Evolutionary conservation across 2,888 invertebrate genomes (phyloP).

Genomic region (Germaria angustata): DNA sequence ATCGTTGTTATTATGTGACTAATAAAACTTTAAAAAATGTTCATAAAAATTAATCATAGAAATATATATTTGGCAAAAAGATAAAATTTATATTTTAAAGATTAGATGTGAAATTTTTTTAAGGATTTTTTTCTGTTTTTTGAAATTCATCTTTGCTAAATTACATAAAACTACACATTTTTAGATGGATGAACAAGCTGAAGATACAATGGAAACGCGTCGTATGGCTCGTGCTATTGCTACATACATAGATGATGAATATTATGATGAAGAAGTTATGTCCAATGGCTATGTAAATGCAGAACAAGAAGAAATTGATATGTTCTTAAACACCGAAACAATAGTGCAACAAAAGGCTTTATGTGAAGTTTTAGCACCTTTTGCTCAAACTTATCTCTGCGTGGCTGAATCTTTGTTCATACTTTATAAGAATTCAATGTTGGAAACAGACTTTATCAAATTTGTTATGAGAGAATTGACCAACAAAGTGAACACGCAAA

Average conservation of each 20-base stretch:
- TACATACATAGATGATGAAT: conserved; percentile 70
- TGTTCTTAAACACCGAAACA: conserved; percentile 74
- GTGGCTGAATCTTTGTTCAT: conserved; percentile 82
- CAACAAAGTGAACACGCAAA: conserved; percentile 82
- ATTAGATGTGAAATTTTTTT: too few relatives aligned
- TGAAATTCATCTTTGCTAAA: too few relatives aligned
- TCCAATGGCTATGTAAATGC: conserved; percentile 58
- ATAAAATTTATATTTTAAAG: too few relatives aligned
- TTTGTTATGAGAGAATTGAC: conserved; percentile 85
- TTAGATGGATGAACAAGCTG: conserved; percentile 73
- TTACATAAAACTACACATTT: too few relatives aligned
- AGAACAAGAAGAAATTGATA: conserved; percentile 68
- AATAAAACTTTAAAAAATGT: too few relatives aligned
- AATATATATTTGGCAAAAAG: too few relatives aligned
- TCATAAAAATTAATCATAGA: too few relatives aligned
- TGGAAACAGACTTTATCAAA: conserved; percentile 86
- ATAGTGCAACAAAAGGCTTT: conserved; percentile 81
- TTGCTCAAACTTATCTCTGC: conserved; percentile 87
- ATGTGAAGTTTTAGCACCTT: conserved; percentile 84
- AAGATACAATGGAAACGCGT: conserved; percentile 69
- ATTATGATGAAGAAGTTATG: conserved; percentile 54
- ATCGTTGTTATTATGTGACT: too few relatives aligned
- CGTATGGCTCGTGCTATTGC: conserved; percentile 74
- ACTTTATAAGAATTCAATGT: conserved; percentile 80
- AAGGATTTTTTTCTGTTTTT: too few relatives aligned